Evolutionary conservation across 2,888 invertebrate genomes (phyloP).

Genomic region (Drosophila anomalata): DNA sequence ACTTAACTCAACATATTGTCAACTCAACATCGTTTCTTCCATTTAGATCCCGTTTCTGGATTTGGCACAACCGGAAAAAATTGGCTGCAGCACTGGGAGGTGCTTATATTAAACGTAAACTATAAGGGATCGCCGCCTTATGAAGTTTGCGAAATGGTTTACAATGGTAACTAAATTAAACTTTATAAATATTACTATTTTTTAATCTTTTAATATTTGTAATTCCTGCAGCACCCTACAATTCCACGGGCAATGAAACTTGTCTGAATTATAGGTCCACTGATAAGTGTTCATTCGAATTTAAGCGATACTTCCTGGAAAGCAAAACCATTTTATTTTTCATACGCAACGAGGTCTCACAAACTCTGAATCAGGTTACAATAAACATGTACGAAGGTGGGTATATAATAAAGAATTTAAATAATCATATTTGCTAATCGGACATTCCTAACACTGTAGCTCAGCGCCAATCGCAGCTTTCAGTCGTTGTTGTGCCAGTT

Average conservation of each 20-base stretch:
- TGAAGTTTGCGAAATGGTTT: constrained; percentile 88
- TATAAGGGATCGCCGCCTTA: constrained; percentile 91
- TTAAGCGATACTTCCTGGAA: constrained; percentile 89
- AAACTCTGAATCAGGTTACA: constrained; percentile 88
- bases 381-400: constrained; percentile 94
- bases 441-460: constrained; percentile 84
- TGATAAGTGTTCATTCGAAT: constrained; percentile 85
- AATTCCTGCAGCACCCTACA: constrained; percentile 84
- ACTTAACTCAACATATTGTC: not conserved
- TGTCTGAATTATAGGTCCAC: constrained; percentile 86
- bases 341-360: constrained; percentile 90
- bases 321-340: constrained; percentile 91
- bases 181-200: not conserved
- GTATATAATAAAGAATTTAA: constrained; percentile 4
- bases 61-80: constrained; percentile 90
- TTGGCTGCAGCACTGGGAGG: constrained; percentile 93
- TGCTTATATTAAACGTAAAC: constrained; percentile 88
- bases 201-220: not conserved
- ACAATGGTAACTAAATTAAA: constrained; percentile 84
- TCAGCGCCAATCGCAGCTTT: constrained; percentile 91
- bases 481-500: constrained; percentile 94
- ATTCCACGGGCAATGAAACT: constrained; percentile 91
- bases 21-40: too few species aligned
- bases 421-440: not conserved
- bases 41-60: constrained; percentile 88